These are phyloP conservation scores for Hirtodrosophila alboralis DNA, from an alignment of 2,888 invertebrate species.

Conservation along the genomic window DNA sequence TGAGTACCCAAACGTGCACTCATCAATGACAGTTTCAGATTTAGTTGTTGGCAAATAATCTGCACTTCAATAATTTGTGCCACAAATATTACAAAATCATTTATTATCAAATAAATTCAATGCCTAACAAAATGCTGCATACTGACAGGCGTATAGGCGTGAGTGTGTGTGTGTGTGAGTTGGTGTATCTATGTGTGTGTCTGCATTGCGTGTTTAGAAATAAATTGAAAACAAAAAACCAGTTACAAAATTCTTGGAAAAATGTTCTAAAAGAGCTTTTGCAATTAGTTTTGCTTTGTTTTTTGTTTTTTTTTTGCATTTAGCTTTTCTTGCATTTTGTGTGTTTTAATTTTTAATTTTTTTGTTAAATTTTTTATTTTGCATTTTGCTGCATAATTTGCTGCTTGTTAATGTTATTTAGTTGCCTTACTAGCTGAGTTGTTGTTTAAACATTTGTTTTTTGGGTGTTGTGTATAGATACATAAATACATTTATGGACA, in stretches of 20 bases:
- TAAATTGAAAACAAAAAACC: slow-evolving; percentile 19
- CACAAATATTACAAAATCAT: slow-evolving; percentile 35
- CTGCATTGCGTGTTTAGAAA: slow-evolving; percentile 19
- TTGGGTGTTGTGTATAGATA: slow-evolving; percentile 73
- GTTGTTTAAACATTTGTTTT: slow-evolving; percentile 26
- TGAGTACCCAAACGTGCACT: slow-evolving; percentile 1
- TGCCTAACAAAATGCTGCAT: slow-evolving; percentile 24
- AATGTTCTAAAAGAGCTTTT: slow-evolving; percentile 55
- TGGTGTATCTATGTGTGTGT: slow-evolving; percentile 12
- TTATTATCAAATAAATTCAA: slow-evolving; percentile 44
- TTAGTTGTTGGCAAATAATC: slow-evolving; percentile 16
- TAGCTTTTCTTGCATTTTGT: slow-evolving; percentile 34
- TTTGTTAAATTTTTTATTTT: slow-evolving; percentile 23
- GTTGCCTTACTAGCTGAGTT: slow-evolving; percentile 57
- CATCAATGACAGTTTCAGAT: slow-evolving; percentile 6
- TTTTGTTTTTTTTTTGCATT: slow-evolving; percentile 12
- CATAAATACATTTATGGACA: slow-evolving; percentile 80
- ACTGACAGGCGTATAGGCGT: not conserved
- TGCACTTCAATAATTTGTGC: slow-evolving; percentile 43
- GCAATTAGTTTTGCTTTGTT: slow-evolving; percentile 36
- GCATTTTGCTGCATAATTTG: slow-evolving; percentile 33
- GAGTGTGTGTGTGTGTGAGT: not conserved
- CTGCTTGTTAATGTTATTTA: slow-evolving; percentile 36
- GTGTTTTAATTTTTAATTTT: not conserved
- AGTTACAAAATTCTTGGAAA: slow-evolving; percentile 53